Percentiles rank a stretch among this genome's conserved stretches.
phyloP scores from a whole-genome alignment of 2,797 vertebrate genomes.

The Falco naumanni region DNA sequence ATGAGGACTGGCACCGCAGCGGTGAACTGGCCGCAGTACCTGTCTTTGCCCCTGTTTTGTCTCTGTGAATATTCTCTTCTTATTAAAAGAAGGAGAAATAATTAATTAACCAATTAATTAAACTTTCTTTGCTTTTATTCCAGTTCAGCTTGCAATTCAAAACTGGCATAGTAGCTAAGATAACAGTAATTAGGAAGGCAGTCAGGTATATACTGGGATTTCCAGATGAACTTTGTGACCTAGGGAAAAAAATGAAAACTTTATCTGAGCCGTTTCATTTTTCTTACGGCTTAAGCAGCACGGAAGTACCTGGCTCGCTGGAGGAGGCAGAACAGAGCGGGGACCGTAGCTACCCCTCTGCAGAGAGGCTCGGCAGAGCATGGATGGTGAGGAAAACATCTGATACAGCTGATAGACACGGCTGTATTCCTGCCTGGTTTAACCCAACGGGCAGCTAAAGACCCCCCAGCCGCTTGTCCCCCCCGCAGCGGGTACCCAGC shows the following conservation, averaged over 20 bases:
- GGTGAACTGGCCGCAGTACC: not conserved
- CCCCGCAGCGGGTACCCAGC: not conserved
- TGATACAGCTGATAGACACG: rapidly evolving
- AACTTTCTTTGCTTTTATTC: conserved; percentile 46
- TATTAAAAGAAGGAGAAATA: conserved; percentile 43
- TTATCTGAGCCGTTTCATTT: not conserved
- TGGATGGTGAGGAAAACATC: not conserved
- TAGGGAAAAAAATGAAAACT: conserved; percentile 2
- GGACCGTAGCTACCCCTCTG: not conserved
- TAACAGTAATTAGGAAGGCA: conserved; percentile 52
- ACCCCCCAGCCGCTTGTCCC: too few relatives aligned
- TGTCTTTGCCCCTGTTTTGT: not conserved
- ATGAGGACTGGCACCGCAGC: not conserved
- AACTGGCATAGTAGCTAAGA: conserved; percentile 29
- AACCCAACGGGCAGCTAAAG: too few relatives aligned
- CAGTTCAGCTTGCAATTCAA: conserved; percentile 33
- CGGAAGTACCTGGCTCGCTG: not conserved
- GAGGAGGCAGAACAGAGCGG: not conserved
- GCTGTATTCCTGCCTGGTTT: not conserved
- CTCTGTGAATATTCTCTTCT: conserved; percentile 22
- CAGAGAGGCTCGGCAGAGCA: not conserved
- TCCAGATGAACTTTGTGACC: not conserved
- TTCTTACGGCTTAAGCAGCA: not conserved
- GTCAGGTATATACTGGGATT: not conserved
- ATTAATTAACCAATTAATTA: conserved; percentile 59